Evolutionary conservation across 2,888 invertebrate species (phyloP).

Genomic region (Metacarcinus magister): DNA sequence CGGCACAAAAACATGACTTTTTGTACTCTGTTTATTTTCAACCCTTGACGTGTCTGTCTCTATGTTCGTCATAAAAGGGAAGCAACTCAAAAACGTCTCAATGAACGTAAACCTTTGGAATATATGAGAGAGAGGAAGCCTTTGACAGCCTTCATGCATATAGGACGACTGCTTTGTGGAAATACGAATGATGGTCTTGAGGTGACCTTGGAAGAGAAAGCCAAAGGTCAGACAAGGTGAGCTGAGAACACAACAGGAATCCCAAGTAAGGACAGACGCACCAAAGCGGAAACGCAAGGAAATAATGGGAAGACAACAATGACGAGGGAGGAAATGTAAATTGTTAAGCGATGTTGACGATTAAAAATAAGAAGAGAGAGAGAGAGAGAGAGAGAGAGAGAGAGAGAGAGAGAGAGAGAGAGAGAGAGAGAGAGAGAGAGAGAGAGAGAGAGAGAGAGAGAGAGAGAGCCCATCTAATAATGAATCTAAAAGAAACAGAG

Average conservation of each 20-base stretch:
- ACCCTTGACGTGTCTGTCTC: too few relatives aligned
- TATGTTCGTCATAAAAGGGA: too few relatives aligned
- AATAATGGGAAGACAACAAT: neutral
- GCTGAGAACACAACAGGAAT: neutral
- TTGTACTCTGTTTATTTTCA: too few relatives aligned
- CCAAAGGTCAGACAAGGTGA: neutral
- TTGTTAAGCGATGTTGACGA: neutral
- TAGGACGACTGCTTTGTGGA: neutral
- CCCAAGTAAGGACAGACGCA: neutral
- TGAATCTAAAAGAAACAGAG: neutral
- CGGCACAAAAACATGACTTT: too few relatives aligned
- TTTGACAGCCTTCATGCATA: neutral
- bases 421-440: constrained; percentile 66
- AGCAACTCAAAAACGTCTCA: too few relatives aligned
- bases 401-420: constrained; percentile 61
- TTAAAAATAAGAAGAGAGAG: neutral
- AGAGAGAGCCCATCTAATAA: neutral
- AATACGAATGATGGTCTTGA: neutral
- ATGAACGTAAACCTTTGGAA: too few relatives aligned
- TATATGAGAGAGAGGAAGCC: too few relatives aligned
- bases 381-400: neutral
- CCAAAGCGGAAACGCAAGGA: neutral
- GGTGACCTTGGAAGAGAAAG: neutral
- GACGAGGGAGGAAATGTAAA: neutral
- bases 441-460: constrained; percentile 29